These are phyloP conservation scores for Slavum lentiscoides DNA, from an alignment of 2,888 invertebrate species.

Conservation along the genomic window DNA sequence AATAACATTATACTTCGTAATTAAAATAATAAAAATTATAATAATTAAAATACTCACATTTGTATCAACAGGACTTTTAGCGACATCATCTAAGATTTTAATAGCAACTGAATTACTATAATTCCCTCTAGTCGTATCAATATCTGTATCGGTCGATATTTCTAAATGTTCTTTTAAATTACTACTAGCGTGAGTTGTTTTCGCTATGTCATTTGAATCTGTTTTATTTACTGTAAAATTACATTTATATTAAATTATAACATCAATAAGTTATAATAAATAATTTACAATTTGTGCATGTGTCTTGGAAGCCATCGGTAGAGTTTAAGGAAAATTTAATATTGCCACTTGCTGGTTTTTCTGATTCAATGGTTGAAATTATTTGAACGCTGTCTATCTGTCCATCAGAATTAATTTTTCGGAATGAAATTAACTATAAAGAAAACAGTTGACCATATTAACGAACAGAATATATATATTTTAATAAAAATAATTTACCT, in stretches of 20 bases:
- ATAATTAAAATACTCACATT: constrained; percentile 17
- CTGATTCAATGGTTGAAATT: constrained; percentile 10
- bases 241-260: background rate
- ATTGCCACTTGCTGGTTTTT: background rate
- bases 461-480: background rate
- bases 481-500: constrained; percentile 3
- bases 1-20: background rate
- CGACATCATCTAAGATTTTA: constrained; percentile 36
- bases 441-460: background rate
- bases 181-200: background rate
- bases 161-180: constrained; percentile 25
- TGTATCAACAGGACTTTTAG: constrained; percentile 29
- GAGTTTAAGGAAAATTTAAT: constrained; percentile 7
- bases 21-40: background rate
- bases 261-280: background rate
- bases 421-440: constrained; percentile 28
- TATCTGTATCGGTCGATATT: constrained; percentile 3
- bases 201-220: background rate
- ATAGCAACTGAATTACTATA: constrained; percentile 36
- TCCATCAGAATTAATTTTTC: background rate
- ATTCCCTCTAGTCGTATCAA: constrained; percentile 6
- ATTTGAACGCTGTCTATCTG: constrained; percentile 4
- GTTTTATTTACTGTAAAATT: constrained; percentile 34
- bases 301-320: constrained; percentile 3
- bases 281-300: constrained; percentile 13